Evolutionary conservation across 2,888 invertebrate genomes (phyloP).

Genomic region (Agonum fuliginosum): DNA sequence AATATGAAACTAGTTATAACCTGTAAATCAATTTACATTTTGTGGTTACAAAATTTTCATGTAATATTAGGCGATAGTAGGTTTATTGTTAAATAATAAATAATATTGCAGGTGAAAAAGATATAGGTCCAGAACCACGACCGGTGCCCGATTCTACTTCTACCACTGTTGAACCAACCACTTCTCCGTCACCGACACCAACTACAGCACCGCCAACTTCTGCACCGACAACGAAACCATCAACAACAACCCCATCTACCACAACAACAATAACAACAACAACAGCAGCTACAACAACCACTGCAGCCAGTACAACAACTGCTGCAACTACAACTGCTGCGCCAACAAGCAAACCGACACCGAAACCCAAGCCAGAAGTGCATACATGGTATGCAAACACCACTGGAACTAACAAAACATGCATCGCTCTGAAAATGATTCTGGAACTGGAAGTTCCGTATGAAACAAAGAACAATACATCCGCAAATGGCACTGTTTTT

Average conservation of each 20-base stretch:
- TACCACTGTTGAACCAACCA: slow-evolving; percentile 69
- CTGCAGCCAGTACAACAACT: slow-evolving; percentile 68
- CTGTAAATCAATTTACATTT: background rate
- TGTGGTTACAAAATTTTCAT: background rate
- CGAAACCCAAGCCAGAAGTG: slow-evolving; percentile 68
- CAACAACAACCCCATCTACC: slow-evolving; percentile 63
- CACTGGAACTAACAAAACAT: slow-evolving; percentile 72
- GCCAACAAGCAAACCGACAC: slow-evolving; percentile 67
- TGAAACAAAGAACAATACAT: slow-evolving; percentile 69
- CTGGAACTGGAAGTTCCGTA: slow-evolving; percentile 79
- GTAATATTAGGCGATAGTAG: background rate
- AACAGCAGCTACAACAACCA: slow-evolving; percentile 62
- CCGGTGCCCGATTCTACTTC: slow-evolving; percentile 67
- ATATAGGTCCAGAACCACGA: slow-evolving; percentile 47
- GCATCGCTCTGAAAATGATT: slow-evolving; percentile 81
- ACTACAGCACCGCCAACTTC: slow-evolving; percentile 62
- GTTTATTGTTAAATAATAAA: background rate
- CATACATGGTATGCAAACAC: slow-evolving; percentile 74
- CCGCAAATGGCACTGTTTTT: slow-evolving; percentile 68
- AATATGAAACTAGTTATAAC: slow-evolving; percentile 13
- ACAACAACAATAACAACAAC: slow-evolving; percentile 65
- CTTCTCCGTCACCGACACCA: slow-evolving; percentile 65
- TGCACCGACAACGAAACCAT: slow-evolving; percentile 66
- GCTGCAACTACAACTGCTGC: slow-evolving; percentile 64
- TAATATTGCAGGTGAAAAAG: background rate